phyloP scores from a whole-genome alignment of 2,113 vertebrate species.

The Centropus bengalensis region DNA sequence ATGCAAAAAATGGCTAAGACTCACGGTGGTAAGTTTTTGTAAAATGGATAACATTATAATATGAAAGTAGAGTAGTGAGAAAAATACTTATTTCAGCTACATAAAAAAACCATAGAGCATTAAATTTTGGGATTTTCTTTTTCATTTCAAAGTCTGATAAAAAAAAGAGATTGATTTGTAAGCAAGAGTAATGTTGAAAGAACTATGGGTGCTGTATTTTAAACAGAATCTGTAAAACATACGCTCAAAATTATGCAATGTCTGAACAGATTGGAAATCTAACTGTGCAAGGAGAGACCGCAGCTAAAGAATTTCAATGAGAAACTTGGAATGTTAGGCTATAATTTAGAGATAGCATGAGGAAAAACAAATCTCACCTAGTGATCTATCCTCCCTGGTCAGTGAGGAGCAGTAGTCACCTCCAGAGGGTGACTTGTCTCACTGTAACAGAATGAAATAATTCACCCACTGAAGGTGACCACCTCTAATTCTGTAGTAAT shows the following conservation, averaged over 20 bases:
- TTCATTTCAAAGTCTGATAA: not conserved
- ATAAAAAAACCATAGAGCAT: not conserved
- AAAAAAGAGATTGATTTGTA: not conserved
- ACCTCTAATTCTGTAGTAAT: not conserved
- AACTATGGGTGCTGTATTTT: not conserved
- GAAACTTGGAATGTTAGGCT: not conserved
- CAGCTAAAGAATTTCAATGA: not conserved
- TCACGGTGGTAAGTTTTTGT: not conserved
- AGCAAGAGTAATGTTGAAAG: not conserved
- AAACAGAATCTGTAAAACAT: not conserved
- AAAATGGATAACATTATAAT: not conserved
- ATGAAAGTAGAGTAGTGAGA: not conserved
- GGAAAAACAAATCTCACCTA: not conserved
- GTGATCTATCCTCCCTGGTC: not conserved
- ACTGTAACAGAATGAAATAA: not conserved
- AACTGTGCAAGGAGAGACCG: not conserved
- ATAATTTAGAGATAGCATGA: not conserved
- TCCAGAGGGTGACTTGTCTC: not conserved
- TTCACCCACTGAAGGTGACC: not conserved
- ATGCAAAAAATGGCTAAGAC: not conserved
- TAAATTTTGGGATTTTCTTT: not conserved
- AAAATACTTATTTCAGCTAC: not conserved
- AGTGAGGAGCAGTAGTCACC: not conserved
- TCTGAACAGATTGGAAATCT: not conserved
- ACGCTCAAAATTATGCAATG: not conserved